Conservation (phyloP, 2,888 invertebrate genomes). For the Caenorhabditis doughertyi region DNA sequence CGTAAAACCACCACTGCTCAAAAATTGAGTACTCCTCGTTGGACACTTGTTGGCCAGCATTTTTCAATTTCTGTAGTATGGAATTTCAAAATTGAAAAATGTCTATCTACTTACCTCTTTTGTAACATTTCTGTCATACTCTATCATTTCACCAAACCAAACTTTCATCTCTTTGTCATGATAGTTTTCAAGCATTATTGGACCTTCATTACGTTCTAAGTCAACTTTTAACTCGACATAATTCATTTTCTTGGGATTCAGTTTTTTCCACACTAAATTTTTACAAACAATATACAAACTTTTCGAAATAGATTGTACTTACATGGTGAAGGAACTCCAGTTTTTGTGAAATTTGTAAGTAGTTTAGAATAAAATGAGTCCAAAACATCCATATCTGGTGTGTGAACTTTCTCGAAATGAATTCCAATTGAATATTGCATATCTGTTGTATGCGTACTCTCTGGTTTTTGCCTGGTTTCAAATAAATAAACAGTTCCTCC, state of each 20-base stretch:
- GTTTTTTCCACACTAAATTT: conserved; percentile 17
- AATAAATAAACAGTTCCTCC: conserved; percentile 35
- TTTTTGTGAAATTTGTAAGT: conserved; percentile 53
- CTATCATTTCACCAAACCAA: conserved; percentile 29
- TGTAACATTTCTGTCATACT: conserved; percentile 14
- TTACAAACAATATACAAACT: background rate
- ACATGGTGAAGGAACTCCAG: conserved; percentile 49
- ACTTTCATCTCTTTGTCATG: conserved; percentile 14
- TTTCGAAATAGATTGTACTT: background rate
- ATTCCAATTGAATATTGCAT: conserved; percentile 60
- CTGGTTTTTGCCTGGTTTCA: conserved; percentile 43
- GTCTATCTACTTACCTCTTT: no score
- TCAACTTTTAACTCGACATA: conserved; percentile 34
- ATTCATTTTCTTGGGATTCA: conserved; percentile 28
- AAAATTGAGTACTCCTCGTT: conserved; percentile 7
- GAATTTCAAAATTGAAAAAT: no score
- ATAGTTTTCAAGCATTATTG: conserved; percentile 23
- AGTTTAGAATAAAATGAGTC: conserved; percentile 52
- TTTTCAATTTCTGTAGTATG: background rate
- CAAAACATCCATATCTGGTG: conserved; percentile 45
- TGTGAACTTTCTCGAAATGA: conserved; percentile 23
- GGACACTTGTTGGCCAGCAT: no score
- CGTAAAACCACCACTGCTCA: conserved; percentile 26
- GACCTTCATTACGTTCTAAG: background rate
- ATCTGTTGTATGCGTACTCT: conserved; percentile 49